Conservation (phyloP, 2,888 invertebrate species). For the Pseudeuparius sepicola region DNA sequence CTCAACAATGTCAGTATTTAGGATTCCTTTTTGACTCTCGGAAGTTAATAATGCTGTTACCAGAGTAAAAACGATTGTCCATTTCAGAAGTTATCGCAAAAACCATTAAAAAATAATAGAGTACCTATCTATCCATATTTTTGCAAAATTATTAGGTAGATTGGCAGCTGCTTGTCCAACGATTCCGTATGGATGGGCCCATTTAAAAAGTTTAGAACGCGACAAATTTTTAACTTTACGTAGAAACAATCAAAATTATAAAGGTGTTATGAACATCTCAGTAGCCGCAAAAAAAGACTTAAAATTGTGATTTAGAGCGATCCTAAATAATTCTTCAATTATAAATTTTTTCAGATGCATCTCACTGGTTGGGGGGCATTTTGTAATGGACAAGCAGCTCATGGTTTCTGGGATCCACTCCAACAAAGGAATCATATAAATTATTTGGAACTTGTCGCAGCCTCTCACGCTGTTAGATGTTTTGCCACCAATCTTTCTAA, state of each 20-base stretch:
- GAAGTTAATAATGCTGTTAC: too few relatives aligned
- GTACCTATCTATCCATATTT: constrained; percentile 11
- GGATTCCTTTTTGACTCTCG: constrained; percentile 20
- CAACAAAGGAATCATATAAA: constrained; percentile 9
- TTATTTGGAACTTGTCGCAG: constrained; percentile 9
- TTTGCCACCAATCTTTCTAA: constrained; percentile 9
- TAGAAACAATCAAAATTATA: constrained; percentile 14
- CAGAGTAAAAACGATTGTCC: too few relatives aligned
- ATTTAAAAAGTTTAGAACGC: constrained; percentile 17
- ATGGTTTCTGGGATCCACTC: constrained; percentile 11
- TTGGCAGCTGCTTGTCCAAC: constrained; percentile 18
- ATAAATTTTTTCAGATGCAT: constrained; percentile 9
- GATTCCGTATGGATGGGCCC: constrained; percentile 17
- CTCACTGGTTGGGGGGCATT: constrained; percentile 6
- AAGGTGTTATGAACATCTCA: too few relatives aligned
- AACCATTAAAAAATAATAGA: constrained; percentile 8
- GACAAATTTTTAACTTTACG: constrained; percentile 15
- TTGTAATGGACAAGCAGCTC: constrained; percentile 5
- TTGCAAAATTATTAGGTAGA: constrained; percentile 16
- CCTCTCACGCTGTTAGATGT: constrained; percentile 11
- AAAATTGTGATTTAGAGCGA: too few relatives aligned
- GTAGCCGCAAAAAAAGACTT: too few relatives aligned
- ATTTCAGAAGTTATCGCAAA: too few relatives aligned
- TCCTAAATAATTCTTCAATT: too few relatives aligned
- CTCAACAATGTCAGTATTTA: constrained; percentile 17